Evolutionary conservation across 37 sponge, comb jelly and placozoan genomes (phyloP).

Genomic region (Spongilla lacustris): DNA sequence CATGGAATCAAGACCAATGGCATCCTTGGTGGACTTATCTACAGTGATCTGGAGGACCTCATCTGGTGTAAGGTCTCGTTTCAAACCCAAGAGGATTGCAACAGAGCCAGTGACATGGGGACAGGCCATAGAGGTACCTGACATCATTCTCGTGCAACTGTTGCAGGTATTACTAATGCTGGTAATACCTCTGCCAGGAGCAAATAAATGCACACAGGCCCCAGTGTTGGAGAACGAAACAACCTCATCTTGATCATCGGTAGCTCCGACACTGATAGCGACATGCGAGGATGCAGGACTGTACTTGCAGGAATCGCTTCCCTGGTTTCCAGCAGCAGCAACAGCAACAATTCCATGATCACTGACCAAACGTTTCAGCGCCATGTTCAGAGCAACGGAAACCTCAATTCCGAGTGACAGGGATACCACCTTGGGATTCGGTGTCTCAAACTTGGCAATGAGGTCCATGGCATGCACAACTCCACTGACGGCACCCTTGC

Average conservation of each 20-base stretch:
- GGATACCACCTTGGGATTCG: conserved; percentile 52
- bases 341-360: conserved; percentile 49
- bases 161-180: conserved; percentile 59
- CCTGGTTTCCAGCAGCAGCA: conserved; percentile 81
- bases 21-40: conserved; percentile 38
- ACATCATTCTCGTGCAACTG: conserved; percentile 53
- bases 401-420: conserved; percentile 73
- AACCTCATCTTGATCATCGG: conserved; percentile 38
- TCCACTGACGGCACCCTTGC: conserved; percentile 76
- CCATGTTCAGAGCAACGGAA: conserved; percentile 22
- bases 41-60: conserved; percentile 57
- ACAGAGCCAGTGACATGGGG: conserved; percentile 79
- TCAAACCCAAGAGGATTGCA: conserved; percentile 48
- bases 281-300: conserved; percentile 65
- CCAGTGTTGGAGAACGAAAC: conserved; percentile 71
- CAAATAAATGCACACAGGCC: conserved; percentile 71
- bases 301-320: conserved; percentile 57
- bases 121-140: conserved; percentile 83
- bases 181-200: conserved; percentile 57
- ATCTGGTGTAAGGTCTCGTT: conserved; percentile 18
- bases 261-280: conserved; percentile 69
- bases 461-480: conserved; percentile 63
- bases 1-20: conserved; percentile 9
- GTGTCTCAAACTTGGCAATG: conserved; percentile 6
- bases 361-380: conserved; percentile 26